Conservation (phyloP, 1,140 invertebrate species). For the Ceratina calcarata region DNA sequence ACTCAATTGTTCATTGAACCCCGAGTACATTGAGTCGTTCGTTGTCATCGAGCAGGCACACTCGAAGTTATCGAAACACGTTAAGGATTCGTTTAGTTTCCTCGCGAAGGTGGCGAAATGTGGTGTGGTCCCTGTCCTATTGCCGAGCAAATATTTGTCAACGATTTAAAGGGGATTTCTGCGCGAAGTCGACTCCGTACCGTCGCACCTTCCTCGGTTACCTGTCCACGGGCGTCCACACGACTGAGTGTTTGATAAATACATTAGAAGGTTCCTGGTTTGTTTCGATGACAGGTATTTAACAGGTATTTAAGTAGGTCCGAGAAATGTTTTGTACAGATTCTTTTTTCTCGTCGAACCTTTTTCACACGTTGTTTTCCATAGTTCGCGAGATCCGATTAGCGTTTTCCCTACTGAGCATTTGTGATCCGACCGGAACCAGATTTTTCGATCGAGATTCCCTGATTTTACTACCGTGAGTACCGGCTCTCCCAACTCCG, state of each 20-base stretch:
- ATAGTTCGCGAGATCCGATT: not conserved
- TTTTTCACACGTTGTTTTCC: constrained; percentile 2
- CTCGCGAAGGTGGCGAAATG: constrained; percentile 6
- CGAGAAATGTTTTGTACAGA: constrained; percentile 52
- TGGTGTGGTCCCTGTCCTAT: constrained; percentile 15
- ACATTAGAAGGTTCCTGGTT: constrained; percentile 72
- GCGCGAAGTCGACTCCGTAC: constrained; percentile 49
- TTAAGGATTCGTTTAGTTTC: constrained; percentile 1
- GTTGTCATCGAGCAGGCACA: not conserved
- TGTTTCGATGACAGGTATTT: constrained; percentile 75
- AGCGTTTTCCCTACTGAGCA: constrained; percentile 19
- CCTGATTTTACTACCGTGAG: constrained; percentile 61
- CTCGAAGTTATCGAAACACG: too few species aligned
- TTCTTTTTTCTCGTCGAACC: not conserved
- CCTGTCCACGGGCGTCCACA: constrained; percentile 51
- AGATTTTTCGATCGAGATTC: constrained; percentile 67
- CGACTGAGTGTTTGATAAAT: constrained; percentile 73
- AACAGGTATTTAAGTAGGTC: constrained; percentile 60
- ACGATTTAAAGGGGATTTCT: constrained; percentile 73
- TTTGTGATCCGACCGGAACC: constrained; percentile 60
- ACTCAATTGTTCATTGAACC: not conserved
- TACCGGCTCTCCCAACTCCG: constrained; percentile 25
- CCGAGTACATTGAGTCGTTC: not conserved
- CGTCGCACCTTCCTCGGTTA: constrained; percentile 58
- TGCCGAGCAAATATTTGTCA: constrained; percentile 72